Conservation (phyloP, 2,797 vertebrate species). For the Xerus rutilus region DNA sequence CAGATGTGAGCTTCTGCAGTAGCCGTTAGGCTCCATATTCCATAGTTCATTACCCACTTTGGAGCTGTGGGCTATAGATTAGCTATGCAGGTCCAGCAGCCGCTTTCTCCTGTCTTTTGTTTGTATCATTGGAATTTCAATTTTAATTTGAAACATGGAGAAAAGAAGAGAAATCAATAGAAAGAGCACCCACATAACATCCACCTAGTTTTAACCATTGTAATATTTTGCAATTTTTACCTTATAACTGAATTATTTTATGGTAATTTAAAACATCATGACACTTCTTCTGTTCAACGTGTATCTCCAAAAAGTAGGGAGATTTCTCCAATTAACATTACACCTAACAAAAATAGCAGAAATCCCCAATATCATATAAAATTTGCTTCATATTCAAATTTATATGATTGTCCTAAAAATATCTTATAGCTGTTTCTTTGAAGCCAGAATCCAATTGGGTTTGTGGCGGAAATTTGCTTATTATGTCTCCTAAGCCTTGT, state of each 20-base stretch:
- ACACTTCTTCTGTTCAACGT: background rate
- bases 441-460: background rate
- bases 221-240: conserved; percentile 1
- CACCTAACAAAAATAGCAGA: conserved; percentile 60
- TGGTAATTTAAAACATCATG: conserved; percentile 48
- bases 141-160: conserved; percentile 45
- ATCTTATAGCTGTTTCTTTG: conserved; percentile 37
- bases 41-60: background rate
- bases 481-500: background rate
- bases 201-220: background rate
- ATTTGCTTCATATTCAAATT: conserved; percentile 59
- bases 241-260: conserved; percentile 13
- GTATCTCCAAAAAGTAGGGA: background rate
- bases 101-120: background rate
- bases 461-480: background rate
- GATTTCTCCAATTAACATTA: conserved; percentile 57
- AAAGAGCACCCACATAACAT: background rate
- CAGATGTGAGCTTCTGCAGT: background rate
- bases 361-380: conserved; percentile 54
- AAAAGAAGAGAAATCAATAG: conserved; percentile 23
- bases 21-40: background rate
- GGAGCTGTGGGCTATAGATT: background rate
- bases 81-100: background rate
- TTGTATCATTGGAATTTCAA: conserved; percentile 46
- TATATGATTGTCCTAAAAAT: conserved; percentile 52